Conservation (phyloP, 2,888 invertebrate genomes). For the Cataglyphis livida region DNA sequence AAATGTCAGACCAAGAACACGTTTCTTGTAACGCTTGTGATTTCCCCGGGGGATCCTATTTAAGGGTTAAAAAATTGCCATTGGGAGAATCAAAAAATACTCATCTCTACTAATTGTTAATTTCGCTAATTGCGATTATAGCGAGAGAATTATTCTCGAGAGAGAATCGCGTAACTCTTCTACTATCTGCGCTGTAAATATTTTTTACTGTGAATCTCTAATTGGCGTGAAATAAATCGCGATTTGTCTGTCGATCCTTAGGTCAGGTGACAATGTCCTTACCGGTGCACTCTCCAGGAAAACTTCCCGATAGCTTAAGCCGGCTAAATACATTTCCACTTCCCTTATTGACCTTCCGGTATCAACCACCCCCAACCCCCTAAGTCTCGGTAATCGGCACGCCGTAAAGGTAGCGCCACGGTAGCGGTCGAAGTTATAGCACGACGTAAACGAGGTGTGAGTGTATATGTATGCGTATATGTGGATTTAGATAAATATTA, state of each 20-base stretch:
- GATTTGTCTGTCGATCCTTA: background rate
- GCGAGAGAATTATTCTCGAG: background rate
- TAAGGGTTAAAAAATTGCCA: background rate
- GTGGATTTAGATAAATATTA: constrained; percentile 30
- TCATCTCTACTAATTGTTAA: constrained; percentile 11
- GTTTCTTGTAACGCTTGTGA: background rate
- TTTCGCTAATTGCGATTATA: constrained; percentile 2
- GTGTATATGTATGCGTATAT: background rate
- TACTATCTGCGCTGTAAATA: background rate
- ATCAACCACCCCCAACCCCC: constrained; percentile 31
- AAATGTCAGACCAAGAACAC: background rate
- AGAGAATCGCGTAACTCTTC: background rate
- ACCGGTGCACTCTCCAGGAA: constrained; percentile 2
- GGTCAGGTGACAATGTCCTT: background rate
- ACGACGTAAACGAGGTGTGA: background rate
- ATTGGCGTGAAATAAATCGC: background rate
- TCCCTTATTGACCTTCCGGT: constrained; percentile 63
- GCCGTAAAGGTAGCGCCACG: constrained; percentile 44
- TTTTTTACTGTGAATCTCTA: background rate
- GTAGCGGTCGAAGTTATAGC: constrained; percentile 44
- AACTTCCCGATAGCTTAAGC: constrained; percentile 47
- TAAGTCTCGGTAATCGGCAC: constrained; percentile 19
- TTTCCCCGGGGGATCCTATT: constrained; percentile 21
- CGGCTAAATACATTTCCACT: constrained; percentile 59
- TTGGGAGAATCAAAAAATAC: background rate